Percentiles rank a stretch among this genome's conserved stretches.
Evolutionary conservation across 2,797 vertebrate genomes (phyloP).

Genomic region (Streptopelia turtur): DNA sequence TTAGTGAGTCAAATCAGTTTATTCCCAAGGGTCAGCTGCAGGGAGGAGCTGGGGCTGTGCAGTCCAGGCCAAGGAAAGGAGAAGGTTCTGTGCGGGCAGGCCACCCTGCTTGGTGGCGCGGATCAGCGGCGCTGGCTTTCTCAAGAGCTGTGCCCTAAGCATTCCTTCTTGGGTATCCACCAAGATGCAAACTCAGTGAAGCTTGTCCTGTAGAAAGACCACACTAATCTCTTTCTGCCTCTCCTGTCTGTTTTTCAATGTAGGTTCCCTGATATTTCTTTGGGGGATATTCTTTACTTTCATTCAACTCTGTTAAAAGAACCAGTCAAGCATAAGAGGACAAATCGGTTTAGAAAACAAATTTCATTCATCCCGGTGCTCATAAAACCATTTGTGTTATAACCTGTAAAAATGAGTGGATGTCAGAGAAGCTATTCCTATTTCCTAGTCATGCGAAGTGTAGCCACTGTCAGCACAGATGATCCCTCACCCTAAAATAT

Average conservation of each 20-base stretch:
- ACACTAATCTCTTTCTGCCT: background rate
- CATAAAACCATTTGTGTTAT: constrained; percentile 22
- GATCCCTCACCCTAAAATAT: constrained; percentile 41
- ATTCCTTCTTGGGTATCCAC: background rate
- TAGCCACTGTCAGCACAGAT: background rate
- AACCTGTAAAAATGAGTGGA: constrained; percentile 20
- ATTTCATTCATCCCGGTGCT: constrained; percentile 18
- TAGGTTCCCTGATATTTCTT: background rate
- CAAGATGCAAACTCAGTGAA: background rate
- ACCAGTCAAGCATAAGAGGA: constrained; percentile 9
- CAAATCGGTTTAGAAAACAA: constrained; percentile 23
- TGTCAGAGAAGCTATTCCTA: constrained; percentile 12
- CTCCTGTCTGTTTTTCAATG: background rate
- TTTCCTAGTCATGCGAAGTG: background rate
- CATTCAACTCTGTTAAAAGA: constrained; percentile 24
- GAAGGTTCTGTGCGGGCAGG: background rate
- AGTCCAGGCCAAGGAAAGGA: background rate
- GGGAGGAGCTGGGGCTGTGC: background rate
- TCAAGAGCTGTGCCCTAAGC: background rate
- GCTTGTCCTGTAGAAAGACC: background rate
- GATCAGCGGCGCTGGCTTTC: background rate
- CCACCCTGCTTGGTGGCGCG: background rate
- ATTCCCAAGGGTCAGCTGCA: background rate
- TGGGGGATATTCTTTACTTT: background rate
- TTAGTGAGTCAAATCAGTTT: background rate